These are phyloP conservation scores for Bothrops jararaca DNA, from an alignment of 2,113 vertebrate genomes.

Conservation along the genomic window DNA sequence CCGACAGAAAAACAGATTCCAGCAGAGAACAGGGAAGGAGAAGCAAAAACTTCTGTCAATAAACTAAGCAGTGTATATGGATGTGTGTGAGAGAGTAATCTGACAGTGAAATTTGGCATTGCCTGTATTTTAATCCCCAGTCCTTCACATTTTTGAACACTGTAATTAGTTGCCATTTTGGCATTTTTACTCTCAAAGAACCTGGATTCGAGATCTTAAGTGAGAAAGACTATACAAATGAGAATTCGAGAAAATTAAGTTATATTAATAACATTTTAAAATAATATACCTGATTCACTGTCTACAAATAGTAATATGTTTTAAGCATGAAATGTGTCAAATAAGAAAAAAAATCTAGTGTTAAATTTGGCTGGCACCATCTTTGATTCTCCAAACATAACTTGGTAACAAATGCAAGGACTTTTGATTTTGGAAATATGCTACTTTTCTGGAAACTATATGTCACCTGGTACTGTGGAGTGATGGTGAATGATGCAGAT, in stretches of 20 bases:
- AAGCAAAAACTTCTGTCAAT: neutral
- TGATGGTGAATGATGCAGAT: neutral
- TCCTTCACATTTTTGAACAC: neutral
- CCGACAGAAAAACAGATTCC: slow-evolving; percentile 41
- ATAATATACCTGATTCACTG: neutral
- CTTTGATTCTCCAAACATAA: neutral
- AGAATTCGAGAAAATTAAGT: neutral
- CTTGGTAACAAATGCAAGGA: neutral
- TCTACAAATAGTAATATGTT: neutral
- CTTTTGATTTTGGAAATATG: neutral
- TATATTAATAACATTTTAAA: neutral
- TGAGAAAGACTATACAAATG: neutral
- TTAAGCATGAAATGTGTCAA: neutral
- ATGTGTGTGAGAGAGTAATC: neutral
- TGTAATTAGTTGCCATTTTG: neutral
- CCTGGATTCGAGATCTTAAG: neutral
- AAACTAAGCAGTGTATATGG: neutral
- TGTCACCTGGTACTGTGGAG: neutral
- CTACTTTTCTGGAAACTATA: neutral
- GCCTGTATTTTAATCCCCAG: neutral
- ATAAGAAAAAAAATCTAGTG: neutral
- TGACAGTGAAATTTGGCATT: neutral
- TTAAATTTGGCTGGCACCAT: neutral
- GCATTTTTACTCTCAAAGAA: neutral
- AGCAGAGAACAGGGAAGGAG: neutral